Percentiles rank a stretch among this genome's conserved stretches.
Evolutionary conservation across 1,140 invertebrate genomes (phyloP).

Genomic region (Cherax quadricarinatus): DNA sequence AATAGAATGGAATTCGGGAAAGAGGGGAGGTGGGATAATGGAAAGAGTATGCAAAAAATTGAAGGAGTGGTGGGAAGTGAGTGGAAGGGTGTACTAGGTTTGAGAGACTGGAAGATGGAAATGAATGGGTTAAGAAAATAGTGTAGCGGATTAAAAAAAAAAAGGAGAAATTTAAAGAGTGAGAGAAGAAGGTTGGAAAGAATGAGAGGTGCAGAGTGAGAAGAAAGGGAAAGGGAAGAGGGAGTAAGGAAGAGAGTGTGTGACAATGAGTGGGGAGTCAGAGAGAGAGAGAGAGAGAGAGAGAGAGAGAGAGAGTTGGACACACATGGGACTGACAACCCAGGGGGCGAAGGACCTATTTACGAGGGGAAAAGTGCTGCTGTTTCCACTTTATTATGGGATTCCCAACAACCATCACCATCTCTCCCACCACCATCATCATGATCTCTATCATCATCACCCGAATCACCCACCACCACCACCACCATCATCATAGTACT

Average conservation of each 20-base stretch:
- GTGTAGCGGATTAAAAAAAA: too few species aligned
- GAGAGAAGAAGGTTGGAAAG: too few species aligned
- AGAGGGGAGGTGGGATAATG: too few species aligned
- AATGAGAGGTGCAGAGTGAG: neutral
- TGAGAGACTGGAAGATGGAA: too few species aligned
- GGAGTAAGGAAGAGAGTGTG: neutral
- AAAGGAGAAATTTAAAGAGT: too few species aligned
- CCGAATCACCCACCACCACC: neutral
- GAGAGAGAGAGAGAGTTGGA: neutral
- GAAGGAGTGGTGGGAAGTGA: too few species aligned
- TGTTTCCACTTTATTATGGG: constrained; percentile 2
- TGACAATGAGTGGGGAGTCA: neutral
- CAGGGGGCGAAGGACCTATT: neutral
- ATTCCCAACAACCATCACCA: neutral
- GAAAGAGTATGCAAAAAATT: too few species aligned
- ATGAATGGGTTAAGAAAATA: neutral
- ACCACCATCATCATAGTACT: neutral
- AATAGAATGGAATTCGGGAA: too few species aligned
- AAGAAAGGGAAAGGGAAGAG: neutral
- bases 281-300: constrained; percentile 12
- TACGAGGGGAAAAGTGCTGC: neutral
- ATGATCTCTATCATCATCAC: neutral
- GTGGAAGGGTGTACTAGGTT: too few species aligned
- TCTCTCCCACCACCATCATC: neutral
- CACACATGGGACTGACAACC: neutral